Evolutionary conservation across 2,888 invertebrate genomes (phyloP), one percentile per base, ranked within the genome.

Genomic region (Maniola hyperantus): DNA sequence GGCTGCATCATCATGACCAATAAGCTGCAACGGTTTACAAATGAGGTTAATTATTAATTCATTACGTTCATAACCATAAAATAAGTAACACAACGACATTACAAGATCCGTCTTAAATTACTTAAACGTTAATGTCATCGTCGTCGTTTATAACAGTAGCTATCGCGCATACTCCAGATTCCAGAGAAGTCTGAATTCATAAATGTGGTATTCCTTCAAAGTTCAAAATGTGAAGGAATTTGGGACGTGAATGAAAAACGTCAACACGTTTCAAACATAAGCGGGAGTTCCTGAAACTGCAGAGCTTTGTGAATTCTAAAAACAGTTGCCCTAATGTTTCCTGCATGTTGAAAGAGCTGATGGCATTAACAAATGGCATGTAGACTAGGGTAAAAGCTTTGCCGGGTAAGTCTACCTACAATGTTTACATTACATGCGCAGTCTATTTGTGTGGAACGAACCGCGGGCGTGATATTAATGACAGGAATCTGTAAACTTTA

Each of bases 381-480:
- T 63, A 51, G 33, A 57, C 20, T 18, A 51, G 60, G 65, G 71
- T 64, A 72, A 71, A 70, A 72, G 66, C 64, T 59, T 66, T 72
- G 70, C 67, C 64, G 66, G 65, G 71, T 67, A 70, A 72, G 50
- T 69, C 68, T 63, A 65, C 67, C 68, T 63, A 65, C 67, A 68
- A 63, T 76, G 74, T 78, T 77, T 79, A 76, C 74, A 70, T 73
- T 76, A 72, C 70, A 65, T 33, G 51, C 51, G 42, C 61, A 65
- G 62, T 63, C 54, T 59, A 63, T 63, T 63, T 59, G 44, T 36
- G 58, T 58, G 42, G n/a, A 53, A 18, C 26, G 26, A n/a, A n/a
- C n/a, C n/a, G n/a, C 20, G 51, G 50, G 8, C 39, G 44, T 18
- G 50, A 48, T 54, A 20, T 58, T 50, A 51, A 50, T 36, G 42